A percentile compares a stretch with the other conserved stretches of the same genome.
These are phyloP conservation scores for Macaca nemestrina DNA, from an alignment of 2,113 vertebrate genomes.

Conservation along the genomic window DNA sequence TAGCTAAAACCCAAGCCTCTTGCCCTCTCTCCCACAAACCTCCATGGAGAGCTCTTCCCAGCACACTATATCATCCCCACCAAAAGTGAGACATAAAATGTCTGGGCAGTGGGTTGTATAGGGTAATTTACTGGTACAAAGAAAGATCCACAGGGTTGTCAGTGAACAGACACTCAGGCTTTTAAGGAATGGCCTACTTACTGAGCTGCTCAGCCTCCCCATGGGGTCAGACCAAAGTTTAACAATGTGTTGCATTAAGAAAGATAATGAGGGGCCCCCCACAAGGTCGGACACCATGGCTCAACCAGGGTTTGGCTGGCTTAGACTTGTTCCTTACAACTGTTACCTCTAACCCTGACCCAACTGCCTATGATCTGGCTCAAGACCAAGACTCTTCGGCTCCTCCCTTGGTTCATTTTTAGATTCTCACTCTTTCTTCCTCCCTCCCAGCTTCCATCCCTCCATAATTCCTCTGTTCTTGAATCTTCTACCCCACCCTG, in stretches of 20 bases:
- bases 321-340: neutral
- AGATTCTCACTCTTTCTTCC: neutral
- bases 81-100: constrained; percentile 19
- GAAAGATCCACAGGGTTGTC: neutral
- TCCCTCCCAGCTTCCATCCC: neutral
- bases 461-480: neutral
- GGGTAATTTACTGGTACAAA: neutral
- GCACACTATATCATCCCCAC: neutral
- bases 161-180: neutral
- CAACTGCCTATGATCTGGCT: neutral
- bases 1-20: neutral
- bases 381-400: neutral
- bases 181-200: neutral
- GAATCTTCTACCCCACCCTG: neutral
- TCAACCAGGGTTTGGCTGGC: neutral
- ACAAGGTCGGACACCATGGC: neutral
- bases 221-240: neutral
- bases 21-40: no score
- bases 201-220: neutral
- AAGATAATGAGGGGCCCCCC: neutral
- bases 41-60: neutral
- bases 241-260: neutral
- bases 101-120: neutral
- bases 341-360: neutral
- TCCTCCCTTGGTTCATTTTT: neutral